These are phyloP conservation scores for Noctilio leporinus DNA, from an alignment of 2,113 vertebrate genomes.

Conservation along the genomic window DNA sequence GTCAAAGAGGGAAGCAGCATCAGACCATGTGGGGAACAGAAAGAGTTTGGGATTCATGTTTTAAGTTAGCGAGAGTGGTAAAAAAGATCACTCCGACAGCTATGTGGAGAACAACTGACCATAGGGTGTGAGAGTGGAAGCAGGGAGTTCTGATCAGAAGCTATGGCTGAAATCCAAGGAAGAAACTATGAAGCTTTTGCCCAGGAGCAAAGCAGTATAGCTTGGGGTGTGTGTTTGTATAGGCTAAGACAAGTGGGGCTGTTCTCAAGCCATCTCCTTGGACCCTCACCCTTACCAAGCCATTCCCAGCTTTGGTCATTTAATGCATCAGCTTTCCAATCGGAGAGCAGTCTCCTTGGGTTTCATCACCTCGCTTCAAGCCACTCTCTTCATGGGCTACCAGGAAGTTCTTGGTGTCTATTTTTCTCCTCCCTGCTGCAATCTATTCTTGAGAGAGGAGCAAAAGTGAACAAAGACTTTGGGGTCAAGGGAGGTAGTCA, in stretches of 20 bases:
- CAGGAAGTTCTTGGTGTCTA: not conserved
- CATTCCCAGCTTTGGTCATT: not conserved
- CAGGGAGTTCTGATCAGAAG: not conserved
- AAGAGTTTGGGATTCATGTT: not conserved
- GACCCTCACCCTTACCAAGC: not conserved
- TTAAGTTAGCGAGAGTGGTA: not conserved
- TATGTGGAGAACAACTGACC: not conserved
- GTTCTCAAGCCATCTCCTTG: not conserved
- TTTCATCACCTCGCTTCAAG: not conserved
- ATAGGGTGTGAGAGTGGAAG: not conserved
- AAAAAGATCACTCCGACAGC: not conserved
- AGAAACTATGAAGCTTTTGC: not conserved
- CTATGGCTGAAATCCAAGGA: not conserved
- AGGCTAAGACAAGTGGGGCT: too few relatives aligned
- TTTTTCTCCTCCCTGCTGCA: not conserved
- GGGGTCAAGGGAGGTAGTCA: not conserved
- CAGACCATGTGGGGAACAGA: not conserved
- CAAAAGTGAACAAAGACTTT: not conserved
- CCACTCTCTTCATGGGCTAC: not conserved
- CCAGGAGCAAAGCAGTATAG: not conserved
- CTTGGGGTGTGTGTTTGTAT: not conserved
- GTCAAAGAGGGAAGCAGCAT: not conserved
- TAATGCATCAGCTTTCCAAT: not conserved
- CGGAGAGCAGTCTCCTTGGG: not conserved
- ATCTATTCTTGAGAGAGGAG: not conserved